Percentiles rank a stretch among this genome's conserved stretches.
These are phyloP conservation scores for Phainopepla nitens DNA, from an alignment of 2,113 vertebrate genomes.

Conservation along the genomic window DNA sequence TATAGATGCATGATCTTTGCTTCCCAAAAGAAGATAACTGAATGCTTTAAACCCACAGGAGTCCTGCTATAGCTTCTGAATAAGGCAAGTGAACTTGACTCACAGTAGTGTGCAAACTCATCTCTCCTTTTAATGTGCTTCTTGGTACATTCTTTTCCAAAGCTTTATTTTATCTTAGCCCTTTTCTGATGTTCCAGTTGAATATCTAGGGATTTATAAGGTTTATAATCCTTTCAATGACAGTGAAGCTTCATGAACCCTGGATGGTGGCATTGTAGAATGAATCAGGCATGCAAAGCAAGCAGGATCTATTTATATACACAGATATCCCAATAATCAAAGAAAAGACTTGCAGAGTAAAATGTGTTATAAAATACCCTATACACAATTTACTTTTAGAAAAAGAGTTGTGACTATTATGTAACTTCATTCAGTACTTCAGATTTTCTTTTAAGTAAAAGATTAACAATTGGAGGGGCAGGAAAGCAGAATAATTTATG, in stretches of 20 bases:
- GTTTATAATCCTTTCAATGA: neutral
- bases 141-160: neutral
- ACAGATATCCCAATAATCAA: neutral
- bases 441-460: neutral
- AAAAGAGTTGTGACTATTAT: neutral
- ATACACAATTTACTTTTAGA: neutral
- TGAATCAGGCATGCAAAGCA: neutral
- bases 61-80: neutral
- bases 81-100: neutral
- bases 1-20: neutral
- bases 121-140: neutral
- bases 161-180: neutral
- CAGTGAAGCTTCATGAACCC: neutral
- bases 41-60: neutral
- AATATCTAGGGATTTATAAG: neutral
- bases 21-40: neutral
- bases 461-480: neutral
- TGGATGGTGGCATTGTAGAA: slow-evolving; percentile 48
- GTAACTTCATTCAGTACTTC: neutral
- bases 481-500: neutral
- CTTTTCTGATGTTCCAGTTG: neutral
- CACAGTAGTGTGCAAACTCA: neutral
- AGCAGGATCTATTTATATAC: neutral
- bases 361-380: neutral
- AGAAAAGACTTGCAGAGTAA: neutral